Evolutionary conservation across 2,113 vertebrate genomes (phyloP), one percentile per base, ranked within the genome.

Genomic region (Prietella phreatophila): DNA sequence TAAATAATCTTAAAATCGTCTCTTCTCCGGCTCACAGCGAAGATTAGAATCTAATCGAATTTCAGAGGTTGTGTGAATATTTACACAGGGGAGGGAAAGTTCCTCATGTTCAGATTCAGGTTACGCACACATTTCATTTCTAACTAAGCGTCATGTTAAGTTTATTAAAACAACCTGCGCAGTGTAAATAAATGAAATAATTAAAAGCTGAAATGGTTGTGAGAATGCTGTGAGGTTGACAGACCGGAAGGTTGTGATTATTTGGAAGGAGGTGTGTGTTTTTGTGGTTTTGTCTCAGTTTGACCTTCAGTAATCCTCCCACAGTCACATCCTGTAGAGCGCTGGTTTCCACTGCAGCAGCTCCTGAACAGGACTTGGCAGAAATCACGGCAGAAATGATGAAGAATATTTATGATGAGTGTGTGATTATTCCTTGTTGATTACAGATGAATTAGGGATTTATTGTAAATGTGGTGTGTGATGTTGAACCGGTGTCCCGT

Each of bases 381-480:
- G 33, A 7, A 69, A 27, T 61, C 25, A 25, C 4, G 14, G 30
- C 33, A 69, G 67, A 17, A 69, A 69, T 0, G 6, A 33, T 36
- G 17, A 36, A 71, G 67, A 36, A 9, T 19, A 6, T 9, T 69
- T 6, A 69, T 69, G 15, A 6, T 10, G 69, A 1, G 36, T 39
- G 69, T 73, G 69, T 73, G 19, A 73, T 39, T 8, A 6, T 8
- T 20, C 33, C 7, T 20, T 2, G 25, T 47, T 76, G 20, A 76
- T 47, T 71, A 71, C 69, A 71, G 69, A 71, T 39, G 11, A 22
- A 76, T 25, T 13, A 47, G 22, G 2, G 73, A 61, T 85, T 76
- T 61, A 47, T 61, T 85, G 56, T 56, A 30, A 56, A 14, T 85
- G 39, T 63, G 36, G 30, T 73, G 75, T 80, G 76, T 86, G 30